phyloP scores from a whole-genome alignment of 2,888 invertebrate species.

The Chromoteleia sp. region DNA sequence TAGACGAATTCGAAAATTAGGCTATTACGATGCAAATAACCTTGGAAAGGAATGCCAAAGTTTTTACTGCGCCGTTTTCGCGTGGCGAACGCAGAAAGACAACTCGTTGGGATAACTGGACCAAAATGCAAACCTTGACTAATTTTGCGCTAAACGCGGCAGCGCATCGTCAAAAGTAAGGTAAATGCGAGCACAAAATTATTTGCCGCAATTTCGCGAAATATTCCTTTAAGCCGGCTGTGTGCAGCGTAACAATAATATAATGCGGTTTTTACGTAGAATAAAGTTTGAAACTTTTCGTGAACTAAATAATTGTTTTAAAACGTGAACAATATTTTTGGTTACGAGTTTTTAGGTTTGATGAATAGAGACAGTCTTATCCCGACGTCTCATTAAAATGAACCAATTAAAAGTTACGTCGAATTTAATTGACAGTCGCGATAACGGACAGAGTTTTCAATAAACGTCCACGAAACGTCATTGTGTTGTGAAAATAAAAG shows the following conservation, averaged over 20 bases:
- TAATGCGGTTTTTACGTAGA: neutral
- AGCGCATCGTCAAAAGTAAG: slow-evolving; percentile 1
- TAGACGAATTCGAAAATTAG: neutral
- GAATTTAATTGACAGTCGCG: slow-evolving; percentile 19
- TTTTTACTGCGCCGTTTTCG: neutral
- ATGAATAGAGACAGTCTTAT: neutral
- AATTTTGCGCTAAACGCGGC: neutral
- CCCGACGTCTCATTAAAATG: slow-evolving; percentile 8
- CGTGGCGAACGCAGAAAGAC: neutral
- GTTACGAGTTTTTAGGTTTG: neutral
- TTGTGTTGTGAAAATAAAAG: neutral
- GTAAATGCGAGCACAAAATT: slow-evolving; percentile 3
- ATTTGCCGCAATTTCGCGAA: slow-evolving; percentile 31
- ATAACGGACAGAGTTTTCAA: slow-evolving; percentile 8
- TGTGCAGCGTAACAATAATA: neutral
- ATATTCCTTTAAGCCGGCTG: slow-evolving; percentile 30
- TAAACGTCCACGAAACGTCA: slow-evolving; percentile 1
- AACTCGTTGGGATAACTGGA: slow-evolving; percentile 9
- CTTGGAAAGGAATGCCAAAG: neutral
- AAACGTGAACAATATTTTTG: slow-evolving; percentile 5
- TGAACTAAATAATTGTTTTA: slow-evolving; percentile 5
- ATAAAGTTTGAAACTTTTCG: slow-evolving; percentile 7
- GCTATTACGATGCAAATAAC: neutral
- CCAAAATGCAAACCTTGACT: slow-evolving; percentile 14
- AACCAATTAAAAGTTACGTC: slow-evolving; percentile 20